Conservation (phyloP, 53 echinoderm and acorn worm genomes). For the Luidia sarsii region DNA sequence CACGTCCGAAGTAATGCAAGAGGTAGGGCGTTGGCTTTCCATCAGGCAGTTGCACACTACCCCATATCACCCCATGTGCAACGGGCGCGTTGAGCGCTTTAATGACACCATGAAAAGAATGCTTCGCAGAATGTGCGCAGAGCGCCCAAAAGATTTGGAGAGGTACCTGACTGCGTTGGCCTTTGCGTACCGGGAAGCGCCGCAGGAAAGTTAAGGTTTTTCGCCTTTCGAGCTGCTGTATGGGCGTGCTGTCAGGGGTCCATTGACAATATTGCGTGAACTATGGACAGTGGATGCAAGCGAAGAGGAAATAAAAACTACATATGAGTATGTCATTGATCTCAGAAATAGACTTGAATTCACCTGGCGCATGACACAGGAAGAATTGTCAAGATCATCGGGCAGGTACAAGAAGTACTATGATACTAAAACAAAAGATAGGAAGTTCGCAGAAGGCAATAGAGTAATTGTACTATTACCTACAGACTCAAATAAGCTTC, state of each 20-base stretch:
- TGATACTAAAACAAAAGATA: too few relatives aligned
- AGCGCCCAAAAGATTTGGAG: too few relatives aligned
- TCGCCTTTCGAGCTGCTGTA: slow-evolving; percentile 66
- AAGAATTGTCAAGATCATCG: slow-evolving; percentile 56
- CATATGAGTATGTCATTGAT: slow-evolving; percentile 71
- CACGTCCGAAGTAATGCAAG: slow-evolving; percentile 43
- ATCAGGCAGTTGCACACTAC: slow-evolving; percentile 64
- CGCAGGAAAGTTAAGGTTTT: slow-evolving; percentile 56
- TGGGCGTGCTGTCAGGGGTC: slow-evolving; percentile 62
- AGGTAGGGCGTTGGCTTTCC: slow-evolving; percentile 41
- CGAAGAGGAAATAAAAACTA: slow-evolving; percentile 59
- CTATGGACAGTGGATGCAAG: slow-evolving; percentile 47
- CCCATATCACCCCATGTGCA: slow-evolving; percentile 74
- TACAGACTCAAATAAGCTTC: slow-evolving; percentile 53
- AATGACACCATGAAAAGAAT: slow-evolving; percentile 65
- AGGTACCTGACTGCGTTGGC: too few relatives aligned
- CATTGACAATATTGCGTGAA: slow-evolving; percentile 56
- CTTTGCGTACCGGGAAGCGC: too few relatives aligned
- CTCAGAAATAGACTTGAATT: slow-evolving; percentile 53
- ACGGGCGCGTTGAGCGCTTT: slow-evolving; percentile 61
- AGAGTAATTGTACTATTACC: slow-evolving; percentile 61
- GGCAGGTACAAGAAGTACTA: slow-evolving; percentile 34
- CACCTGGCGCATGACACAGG: slow-evolving; percentile 43
- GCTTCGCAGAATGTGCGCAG: slow-evolving; percentile 52
- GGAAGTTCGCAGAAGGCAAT: slow-evolving; percentile 57